Conservation (phyloP, 2,797 vertebrate species). For the Sebastes iracundus region DNA sequence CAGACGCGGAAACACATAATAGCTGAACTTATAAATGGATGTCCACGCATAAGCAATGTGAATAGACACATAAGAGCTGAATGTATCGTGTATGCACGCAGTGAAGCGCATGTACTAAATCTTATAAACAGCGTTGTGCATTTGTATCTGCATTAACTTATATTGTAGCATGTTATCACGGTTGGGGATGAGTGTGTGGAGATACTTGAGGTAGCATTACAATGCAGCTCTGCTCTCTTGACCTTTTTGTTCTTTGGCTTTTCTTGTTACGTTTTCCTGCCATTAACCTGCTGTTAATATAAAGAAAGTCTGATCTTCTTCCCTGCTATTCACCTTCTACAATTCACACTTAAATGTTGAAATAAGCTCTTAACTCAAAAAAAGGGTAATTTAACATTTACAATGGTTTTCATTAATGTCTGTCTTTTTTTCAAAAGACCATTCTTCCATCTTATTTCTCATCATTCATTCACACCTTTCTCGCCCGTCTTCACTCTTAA, state of each 20-base stretch:
- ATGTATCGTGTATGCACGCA: not conserved
- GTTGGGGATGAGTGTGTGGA: not conserved
- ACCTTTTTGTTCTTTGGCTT: conserved; percentile 29
- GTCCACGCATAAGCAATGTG: not conserved
- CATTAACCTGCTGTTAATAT: conserved; percentile 26
- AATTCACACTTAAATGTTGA: conserved; percentile 45
- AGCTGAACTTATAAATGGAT: conserved; percentile 37
- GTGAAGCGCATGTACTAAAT: conserved; percentile 7
- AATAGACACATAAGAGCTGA: not conserved
- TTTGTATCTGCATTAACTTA: conserved; percentile 1
- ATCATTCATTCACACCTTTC: conserved; percentile 45
- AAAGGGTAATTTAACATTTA: conserved; percentile 63
- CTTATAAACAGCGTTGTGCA: not conserved
- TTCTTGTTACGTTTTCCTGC: conserved; percentile 1
- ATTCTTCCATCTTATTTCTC: conserved; percentile 45
- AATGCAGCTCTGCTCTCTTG: not conserved
- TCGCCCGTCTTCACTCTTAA: conserved; percentile 5
- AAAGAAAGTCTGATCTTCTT: conserved; percentile 32
- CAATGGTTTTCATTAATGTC: conserved; percentile 62
- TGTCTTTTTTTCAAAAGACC: conserved; percentile 39
- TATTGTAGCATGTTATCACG: accelerated
- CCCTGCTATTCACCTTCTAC: conserved; percentile 37
- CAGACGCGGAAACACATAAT: conserved; percentile 40
- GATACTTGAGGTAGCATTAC: not conserved
- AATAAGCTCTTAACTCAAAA: conserved; percentile 41